Percentiles rank a stretch among this genome's conserved stretches.
phyloP scores from a whole-genome alignment of 2,888 invertebrate species.

The Tortrix viridana region DNA sequence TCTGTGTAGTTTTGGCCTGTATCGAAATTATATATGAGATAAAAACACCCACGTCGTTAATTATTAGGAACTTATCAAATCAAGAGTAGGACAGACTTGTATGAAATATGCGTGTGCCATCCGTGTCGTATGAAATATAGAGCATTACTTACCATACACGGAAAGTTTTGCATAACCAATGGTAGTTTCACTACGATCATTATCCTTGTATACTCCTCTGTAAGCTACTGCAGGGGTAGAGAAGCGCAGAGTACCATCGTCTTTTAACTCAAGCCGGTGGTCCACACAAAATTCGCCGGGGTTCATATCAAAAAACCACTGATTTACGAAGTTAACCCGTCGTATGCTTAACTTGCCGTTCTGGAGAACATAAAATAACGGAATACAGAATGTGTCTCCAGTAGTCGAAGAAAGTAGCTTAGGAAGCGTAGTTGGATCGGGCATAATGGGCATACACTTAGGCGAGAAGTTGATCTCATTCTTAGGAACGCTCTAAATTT shows the following conservation, averaged over 20 bases:
- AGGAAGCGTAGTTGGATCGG: no score
- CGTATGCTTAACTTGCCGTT: background rate
- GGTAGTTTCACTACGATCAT: background rate
- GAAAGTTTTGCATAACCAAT: background rate
- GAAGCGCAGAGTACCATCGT: background rate
- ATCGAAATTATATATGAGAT: no score
- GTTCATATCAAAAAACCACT: background rate
- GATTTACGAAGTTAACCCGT: background rate
- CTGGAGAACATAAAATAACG: background rate
- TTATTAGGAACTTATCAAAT: no score
- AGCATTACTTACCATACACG: constrained; percentile 3
- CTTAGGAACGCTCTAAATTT: no score
- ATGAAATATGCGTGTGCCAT: background rate
- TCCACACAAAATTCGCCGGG: constrained; percentile 1
- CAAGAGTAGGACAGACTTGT: background rate
- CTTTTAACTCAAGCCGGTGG: background rate
- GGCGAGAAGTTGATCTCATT: no score
- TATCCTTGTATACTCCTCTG: background rate
- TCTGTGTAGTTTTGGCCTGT: no score
- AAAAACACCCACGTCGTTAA: no score
- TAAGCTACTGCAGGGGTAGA: background rate
- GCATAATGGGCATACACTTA: no score
- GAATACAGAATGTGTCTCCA: no score
- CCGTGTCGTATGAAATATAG: background rate
- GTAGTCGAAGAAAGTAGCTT: background rate